Evolutionary conservation across 2,113 vertebrate species (phyloP).

Genomic region (Hemicordylus capensis): DNA sequence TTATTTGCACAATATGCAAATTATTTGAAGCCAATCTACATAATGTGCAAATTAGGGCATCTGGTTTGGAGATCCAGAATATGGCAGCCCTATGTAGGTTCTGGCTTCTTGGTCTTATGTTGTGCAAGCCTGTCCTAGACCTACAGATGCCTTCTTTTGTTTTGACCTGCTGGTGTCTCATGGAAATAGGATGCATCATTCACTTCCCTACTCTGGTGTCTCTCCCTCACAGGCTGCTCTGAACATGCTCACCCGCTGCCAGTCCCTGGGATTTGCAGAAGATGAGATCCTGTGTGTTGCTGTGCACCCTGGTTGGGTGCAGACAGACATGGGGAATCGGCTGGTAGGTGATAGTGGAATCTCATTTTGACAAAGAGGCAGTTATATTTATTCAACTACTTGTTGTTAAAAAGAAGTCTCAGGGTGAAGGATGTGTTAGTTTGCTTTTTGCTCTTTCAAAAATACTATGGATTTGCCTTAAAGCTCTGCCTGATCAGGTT

Average conservation of each 20-base stretch:
- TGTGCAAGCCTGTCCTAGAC: too few relatives aligned
- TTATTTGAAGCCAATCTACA: too few relatives aligned
- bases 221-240: constrained; percentile 42
- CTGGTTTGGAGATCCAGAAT: too few relatives aligned
- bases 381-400: background rate
- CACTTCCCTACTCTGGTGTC: background rate
- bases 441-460: background rate
- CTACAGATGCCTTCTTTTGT: too few relatives aligned
- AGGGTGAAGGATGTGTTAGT: background rate
- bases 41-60: too few relatives aligned
- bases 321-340: accelerated
- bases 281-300: constrained; percentile 24
- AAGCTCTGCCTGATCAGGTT: too few relatives aligned
- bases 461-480: too few relatives aligned
- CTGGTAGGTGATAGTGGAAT: background rate
- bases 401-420: background rate
- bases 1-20: too few relatives aligned
- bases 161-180: too few relatives aligned
- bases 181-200: background rate
- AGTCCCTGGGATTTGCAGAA: constrained; percentile 19
- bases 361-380: background rate
- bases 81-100: too few relatives aligned
- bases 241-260: constrained; percentile 51
- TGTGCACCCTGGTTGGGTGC: constrained; percentile 52
- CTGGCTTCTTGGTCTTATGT: too few relatives aligned